These are phyloP conservation scores for Procambarus clarkii DNA, from an alignment of 1,140 invertebrate genomes.

Conservation along the genomic window DNA sequence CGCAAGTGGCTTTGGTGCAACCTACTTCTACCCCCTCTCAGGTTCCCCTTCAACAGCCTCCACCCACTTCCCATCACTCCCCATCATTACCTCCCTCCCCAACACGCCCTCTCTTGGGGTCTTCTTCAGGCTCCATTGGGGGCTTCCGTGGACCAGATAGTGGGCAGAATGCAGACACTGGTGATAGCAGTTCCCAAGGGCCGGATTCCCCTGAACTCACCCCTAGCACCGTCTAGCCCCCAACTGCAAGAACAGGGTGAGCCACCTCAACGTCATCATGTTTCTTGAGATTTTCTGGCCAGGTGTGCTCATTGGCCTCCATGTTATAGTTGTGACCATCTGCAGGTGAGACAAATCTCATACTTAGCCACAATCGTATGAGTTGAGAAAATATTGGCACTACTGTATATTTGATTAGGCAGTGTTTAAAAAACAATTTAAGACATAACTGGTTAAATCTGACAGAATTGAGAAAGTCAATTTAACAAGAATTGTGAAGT, in stretches of 20 bases:
- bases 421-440: neutral
- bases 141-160: constrained; percentile 52
- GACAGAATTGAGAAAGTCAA: too few species aligned
- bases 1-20: constrained; percentile 65
- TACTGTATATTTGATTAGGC: neutral
- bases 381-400: constrained; percentile 6
- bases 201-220: constrained; percentile 61
- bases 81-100: constrained; percentile 62
- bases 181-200: constrained; percentile 50
- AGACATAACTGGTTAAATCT: neutral
- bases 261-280: neutral
- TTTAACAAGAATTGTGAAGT: neutral
- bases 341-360: neutral
- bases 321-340: neutral
- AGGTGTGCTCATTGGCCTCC: neutral
- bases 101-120: constrained; percentile 62
- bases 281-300: neutral
- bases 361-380: neutral
- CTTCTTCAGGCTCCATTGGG: constrained; percentile 51
- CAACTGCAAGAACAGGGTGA: neutral
- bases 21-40: constrained; percentile 47
- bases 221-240: constrained; percentile 67
- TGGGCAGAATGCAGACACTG: constrained; percentile 48
- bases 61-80: constrained; percentile 53
- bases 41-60: constrained; percentile 47